These are phyloP conservation scores for Amorpha juglandis DNA, from an alignment of 2,888 invertebrate genomes.

Conservation along the genomic window DNA sequence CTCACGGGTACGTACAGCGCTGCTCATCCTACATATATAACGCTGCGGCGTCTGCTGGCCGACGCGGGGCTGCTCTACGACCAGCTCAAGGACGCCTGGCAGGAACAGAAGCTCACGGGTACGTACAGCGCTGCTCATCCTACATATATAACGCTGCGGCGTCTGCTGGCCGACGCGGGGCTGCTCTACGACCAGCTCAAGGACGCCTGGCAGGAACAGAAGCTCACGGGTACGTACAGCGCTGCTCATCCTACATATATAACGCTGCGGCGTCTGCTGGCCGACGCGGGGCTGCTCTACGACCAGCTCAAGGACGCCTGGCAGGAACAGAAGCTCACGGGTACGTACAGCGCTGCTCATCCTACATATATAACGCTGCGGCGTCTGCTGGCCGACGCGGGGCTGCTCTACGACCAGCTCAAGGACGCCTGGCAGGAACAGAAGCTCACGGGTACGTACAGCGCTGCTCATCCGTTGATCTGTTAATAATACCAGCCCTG, in stretches of 20 bases:
- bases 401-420: slow-evolving; percentile 88
- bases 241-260: no score
- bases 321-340: slow-evolving; percentile 79
- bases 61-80: slow-evolving; percentile 90
- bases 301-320: slow-evolving; percentile 86
- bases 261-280: slow-evolving; percentile 89
- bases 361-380: no score
- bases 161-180: slow-evolving; percentile 90
- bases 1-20: slow-evolving; percentile 62
- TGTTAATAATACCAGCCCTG: no score
- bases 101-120: slow-evolving; percentile 79
- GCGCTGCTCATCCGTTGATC: no score
- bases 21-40: no score
- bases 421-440: slow-evolving; percentile 84
- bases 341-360: no score
- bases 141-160: no score
- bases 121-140: no score
- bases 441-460: slow-evolving; percentile 75
- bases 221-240: slow-evolving; percentile 76
- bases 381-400: slow-evolving; percentile 90
- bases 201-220: slow-evolving; percentile 83
- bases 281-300: slow-evolving; percentile 91
- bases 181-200: slow-evolving; percentile 88
- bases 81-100: slow-evolving; percentile 86
- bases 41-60: slow-evolving; percentile 90